A percentile compares a stretch with the other conserved stretches of the same genome.
Conservation (phyloP, 2,113 vertebrate species). For the Hemiscyllium ocellatum region DNA sequence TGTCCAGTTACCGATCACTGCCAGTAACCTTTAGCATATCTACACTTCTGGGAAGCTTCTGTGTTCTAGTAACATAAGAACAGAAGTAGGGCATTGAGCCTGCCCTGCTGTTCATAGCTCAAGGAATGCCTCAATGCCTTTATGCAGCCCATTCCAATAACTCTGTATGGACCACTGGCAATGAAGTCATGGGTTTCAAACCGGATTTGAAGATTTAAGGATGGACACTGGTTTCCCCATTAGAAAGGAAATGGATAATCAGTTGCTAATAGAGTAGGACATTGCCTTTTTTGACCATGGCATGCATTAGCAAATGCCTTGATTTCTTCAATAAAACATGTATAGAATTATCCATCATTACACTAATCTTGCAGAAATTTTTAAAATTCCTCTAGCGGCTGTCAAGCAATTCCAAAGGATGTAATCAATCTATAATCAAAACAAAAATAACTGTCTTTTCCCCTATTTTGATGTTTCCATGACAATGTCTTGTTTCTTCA, state of each 20-base stretch:
- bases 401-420: background rate
- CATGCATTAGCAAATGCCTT: background rate
- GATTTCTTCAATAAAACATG: background rate
- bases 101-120: too few relatives aligned
- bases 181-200: background rate
- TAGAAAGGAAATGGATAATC: background rate
- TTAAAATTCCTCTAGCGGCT: background rate
- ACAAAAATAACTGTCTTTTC: background rate
- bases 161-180: too few relatives aligned
- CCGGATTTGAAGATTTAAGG: background rate
- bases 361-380: constrained; percentile 11
- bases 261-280: background rate
- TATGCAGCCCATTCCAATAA: too few relatives aligned
- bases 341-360: constrained; percentile 2
- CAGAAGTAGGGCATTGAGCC: too few relatives aligned
- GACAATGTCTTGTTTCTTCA: background rate
- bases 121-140: too few relatives aligned
- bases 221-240: background rate
- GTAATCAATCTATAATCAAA: background rate
- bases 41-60: background rate
- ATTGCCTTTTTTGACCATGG: constrained; percentile 25
- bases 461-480: background rate
- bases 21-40: background rate
- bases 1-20: background rate
- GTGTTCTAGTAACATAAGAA: background rate